Evolutionary conservation across 2,113 vertebrate genomes (phyloP), one percentile per base, ranked within the genome.

Genomic region (Limnothrissa miodon): DNA sequence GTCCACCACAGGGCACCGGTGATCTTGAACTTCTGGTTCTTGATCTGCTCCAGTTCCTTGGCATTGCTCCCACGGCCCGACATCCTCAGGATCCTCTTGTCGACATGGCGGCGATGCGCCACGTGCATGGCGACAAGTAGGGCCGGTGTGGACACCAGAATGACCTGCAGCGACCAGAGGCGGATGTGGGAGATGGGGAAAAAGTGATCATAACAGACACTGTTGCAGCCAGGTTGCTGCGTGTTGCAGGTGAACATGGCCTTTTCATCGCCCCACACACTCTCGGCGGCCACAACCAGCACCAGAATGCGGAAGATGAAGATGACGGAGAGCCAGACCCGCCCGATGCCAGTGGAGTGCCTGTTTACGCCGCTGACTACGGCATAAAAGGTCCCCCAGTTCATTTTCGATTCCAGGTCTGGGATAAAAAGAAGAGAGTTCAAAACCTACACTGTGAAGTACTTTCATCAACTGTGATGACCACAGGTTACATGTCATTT

Each of bases 231-330:
- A 0, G 98, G 98, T 93, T 99, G 98, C 89, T 97, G 96, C n/a
- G 98, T 99, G 91, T 99, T 99, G 93, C 98, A 99, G 89, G 93
- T 96, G 91, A 99, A 99, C 78, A 96, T 94, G 0, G 98, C 94
- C 89, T 99, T 99, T 92, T 99, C 98, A 0, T 99, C 98, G 0
- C 98, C 98, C 98, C 98, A 99, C 36, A 99, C 98, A 0, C 97
- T 99, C 90, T 99, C 98, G 0, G 98, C 98, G 0, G 98, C 98
- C 59, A 99, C 98, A 86, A 99, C 98, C 88, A 99, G 92, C 88
- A 99, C 97, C 95, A 99, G 93, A 85, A 99, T 99, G 39, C 98
- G 94, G 93, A 99, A 99, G 91, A 99, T 98, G 93, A 99, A 99
- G 92, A 99, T 97, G 92, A 99, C 98, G 0, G 98, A 99, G 39